A percentile compares a stretch with the other conserved stretches of the same genome.
phyloP scores from a whole-genome alignment of 2,797 vertebrate species.

The Aplochiton taeniatus region DNA sequence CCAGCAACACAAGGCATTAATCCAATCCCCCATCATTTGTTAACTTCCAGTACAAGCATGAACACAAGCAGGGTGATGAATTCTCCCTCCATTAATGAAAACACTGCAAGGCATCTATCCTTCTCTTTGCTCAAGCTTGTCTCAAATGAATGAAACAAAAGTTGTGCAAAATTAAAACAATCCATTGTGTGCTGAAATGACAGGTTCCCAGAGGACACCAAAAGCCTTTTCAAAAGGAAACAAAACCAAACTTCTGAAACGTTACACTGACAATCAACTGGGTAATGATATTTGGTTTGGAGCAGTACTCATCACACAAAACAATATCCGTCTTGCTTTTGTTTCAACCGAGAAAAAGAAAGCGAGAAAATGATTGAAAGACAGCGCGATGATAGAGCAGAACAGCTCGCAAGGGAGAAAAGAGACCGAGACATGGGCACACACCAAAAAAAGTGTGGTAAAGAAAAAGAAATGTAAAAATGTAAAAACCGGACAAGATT shows the following conservation, averaged over 20 bases:
- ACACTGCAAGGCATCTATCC: slow-evolving; percentile 78
- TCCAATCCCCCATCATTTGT: slow-evolving; percentile 76
- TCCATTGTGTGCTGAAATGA: slow-evolving; percentile 60
- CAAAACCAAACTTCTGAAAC: slow-evolving; percentile 45
- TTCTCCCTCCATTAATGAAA: slow-evolving; percentile 77
- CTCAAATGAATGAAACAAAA: slow-evolving; percentile 76
- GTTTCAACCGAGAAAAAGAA: slow-evolving; percentile 17
- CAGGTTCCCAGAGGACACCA: slow-evolving; percentile 15
- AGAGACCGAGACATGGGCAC: not conserved
- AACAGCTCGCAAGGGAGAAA: too few species aligned
- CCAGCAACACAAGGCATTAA: slow-evolving; percentile 72
- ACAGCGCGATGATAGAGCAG: not conserved
- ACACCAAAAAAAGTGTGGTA: slow-evolving; percentile 1
- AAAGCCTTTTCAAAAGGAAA: slow-evolving; percentile 20
- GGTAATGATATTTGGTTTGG: slow-evolving; percentile 59
- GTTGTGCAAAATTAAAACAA: slow-evolving; percentile 77
- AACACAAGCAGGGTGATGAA: slow-evolving; percentile 76
- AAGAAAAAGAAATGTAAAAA: slow-evolving; percentile 8
- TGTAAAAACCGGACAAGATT: slow-evolving; percentile 26
- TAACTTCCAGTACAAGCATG: slow-evolving; percentile 73
- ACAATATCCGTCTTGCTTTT: slow-evolving; percentile 56
- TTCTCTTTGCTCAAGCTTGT: slow-evolving; percentile 77
- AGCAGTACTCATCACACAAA: slow-evolving; percentile 48
- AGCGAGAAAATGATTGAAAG: not conserved
- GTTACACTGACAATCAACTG: slow-evolving; percentile 55